phyloP scores from a whole-genome alignment of 2,888 invertebrate genomes.

The Nymphalis c-album region DNA sequence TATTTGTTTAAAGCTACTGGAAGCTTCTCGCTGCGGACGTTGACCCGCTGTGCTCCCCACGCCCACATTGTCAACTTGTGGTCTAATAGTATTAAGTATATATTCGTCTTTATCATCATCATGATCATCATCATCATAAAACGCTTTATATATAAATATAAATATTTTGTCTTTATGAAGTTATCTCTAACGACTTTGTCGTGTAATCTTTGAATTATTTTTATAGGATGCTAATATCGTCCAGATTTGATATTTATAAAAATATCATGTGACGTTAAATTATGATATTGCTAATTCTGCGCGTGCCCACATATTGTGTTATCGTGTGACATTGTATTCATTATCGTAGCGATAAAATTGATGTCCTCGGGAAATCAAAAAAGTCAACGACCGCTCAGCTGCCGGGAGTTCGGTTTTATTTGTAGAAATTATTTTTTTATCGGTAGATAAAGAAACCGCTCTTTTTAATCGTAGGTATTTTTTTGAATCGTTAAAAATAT shows the following conservation, averaged over 20 bases:
- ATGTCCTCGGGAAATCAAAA: slow-evolving; percentile 41
- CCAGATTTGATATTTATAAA: neutral
- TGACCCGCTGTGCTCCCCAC: slow-evolving; percentile 39
- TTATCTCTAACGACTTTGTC: neutral
- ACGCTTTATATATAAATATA: neutral
- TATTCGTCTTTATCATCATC: neutral
- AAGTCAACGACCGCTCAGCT: slow-evolving; percentile 47
- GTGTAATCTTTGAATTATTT: neutral
- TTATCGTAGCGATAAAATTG: slow-evolving; percentile 40
- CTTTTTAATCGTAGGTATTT: slow-evolving; percentile 8
- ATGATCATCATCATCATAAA: slow-evolving; percentile 6
- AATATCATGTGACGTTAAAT: slow-evolving; percentile 4
- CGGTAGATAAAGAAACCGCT: slow-evolving; percentile 36
- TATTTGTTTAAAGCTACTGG: slow-evolving; percentile 39
- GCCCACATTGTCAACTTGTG: slow-evolving; percentile 31
- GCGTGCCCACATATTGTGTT: slow-evolving; percentile 26
- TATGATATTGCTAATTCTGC: slow-evolving; percentile 16
- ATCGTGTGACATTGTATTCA: slow-evolving; percentile 41
- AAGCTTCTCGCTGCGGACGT: slow-evolving; percentile 40
- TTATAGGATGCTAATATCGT: neutral
- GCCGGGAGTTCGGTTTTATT: slow-evolving; percentile 39
- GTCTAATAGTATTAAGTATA: slow-evolving; percentile 6
- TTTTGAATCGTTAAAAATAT: neutral
- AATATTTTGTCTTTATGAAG: neutral
- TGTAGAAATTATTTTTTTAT: slow-evolving; percentile 37